A percentile compares a stretch with the other conserved stretches of the same genome.
phyloP scores from a whole-genome alignment of 2,888 invertebrate genomes.

The Hemithea aestivaria region DNA sequence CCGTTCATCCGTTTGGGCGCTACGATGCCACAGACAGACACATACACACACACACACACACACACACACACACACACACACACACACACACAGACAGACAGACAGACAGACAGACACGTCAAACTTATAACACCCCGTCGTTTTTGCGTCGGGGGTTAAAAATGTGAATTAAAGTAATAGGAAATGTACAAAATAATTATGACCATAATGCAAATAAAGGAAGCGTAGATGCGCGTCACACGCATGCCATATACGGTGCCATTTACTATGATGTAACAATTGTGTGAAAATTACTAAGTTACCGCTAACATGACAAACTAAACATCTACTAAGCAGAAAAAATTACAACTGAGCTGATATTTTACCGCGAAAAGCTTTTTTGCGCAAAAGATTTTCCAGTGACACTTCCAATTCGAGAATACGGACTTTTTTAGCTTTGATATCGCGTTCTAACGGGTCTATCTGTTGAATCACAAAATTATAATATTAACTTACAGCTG shows the following conservation, averaged over 20 bases:
- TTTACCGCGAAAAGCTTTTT: slow-evolving; percentile 81
- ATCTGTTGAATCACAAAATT: slow-evolving; percentile 73
- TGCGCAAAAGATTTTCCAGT: slow-evolving; percentile 87
- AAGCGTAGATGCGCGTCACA: background rate
- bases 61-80: no score
- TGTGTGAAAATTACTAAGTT: slow-evolving; percentile 9
- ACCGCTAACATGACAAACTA: slow-evolving; percentile 12
- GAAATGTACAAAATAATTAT: no score
- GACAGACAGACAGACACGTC: no score
- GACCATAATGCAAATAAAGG: background rate
- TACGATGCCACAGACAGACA: no score
- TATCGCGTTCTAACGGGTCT: slow-evolving; percentile 91
- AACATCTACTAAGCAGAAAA: slow-evolving; percentile 39
- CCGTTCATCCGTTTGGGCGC: no score
- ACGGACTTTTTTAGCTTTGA: slow-evolving; percentile 89
- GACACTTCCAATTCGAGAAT: slow-evolving; percentile 91
- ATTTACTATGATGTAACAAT: background rate
- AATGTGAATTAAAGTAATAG: no score
- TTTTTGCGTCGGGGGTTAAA: no score
- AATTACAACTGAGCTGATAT: slow-evolving; percentile 66
- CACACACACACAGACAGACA: no score
- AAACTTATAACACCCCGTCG: no score
- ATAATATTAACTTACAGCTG: slow-evolving; percentile 54
- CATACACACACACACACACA: no score
- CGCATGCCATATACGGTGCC: background rate